A percentile compares a stretch with the other conserved stretches of the same genome.
phyloP scores from a whole-genome alignment of 2,888 invertebrate genomes.

The Rhogogaster chlorosoma region DNA sequence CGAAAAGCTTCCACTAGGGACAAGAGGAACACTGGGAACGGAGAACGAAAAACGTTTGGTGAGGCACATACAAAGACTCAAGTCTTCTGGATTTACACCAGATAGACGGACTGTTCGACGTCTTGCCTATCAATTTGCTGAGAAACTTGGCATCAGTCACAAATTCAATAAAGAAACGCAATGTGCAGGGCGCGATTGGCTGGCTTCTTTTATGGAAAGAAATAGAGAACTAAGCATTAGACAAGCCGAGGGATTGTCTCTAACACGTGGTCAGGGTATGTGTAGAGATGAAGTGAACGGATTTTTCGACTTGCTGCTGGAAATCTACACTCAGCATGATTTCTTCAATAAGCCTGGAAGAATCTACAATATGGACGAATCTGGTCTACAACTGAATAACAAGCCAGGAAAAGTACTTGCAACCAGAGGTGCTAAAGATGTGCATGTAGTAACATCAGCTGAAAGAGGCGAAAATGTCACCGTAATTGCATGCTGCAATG shows the following conservation, averaged over 20 bases:
- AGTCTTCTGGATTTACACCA: background rate
- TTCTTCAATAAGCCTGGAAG: constrained; percentile 60
- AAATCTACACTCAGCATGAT: constrained; percentile 63
- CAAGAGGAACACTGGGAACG: background rate
- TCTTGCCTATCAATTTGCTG: constrained; percentile 9
- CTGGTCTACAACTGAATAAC: constrained; percentile 72
- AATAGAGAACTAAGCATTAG: background rate
- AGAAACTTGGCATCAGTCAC: background rate
- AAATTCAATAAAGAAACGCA: background rate
- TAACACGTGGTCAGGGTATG: background rate
- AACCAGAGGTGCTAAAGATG: constrained; percentile 67
- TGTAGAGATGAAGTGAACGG: background rate
- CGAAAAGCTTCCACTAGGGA: constrained; percentile 32
- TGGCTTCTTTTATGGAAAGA: background rate
- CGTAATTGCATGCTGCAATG: constrained; percentile 66
- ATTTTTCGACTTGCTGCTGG: constrained; percentile 57
- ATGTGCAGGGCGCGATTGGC: constrained; percentile 1
- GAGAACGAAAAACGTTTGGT: background rate
- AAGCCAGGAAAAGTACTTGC: constrained; percentile 71
- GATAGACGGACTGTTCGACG: background rate
- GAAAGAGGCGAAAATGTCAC: constrained; percentile 68
- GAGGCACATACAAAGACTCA: background rate
- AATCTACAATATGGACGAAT: constrained; percentile 74
- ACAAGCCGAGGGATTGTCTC: background rate
- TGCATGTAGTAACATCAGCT: constrained; percentile 66